Percentiles rank a stretch among this genome's conserved stretches.
Conservation (phyloP, 2,888 invertebrate species). For the Pammene aurita region DNA sequence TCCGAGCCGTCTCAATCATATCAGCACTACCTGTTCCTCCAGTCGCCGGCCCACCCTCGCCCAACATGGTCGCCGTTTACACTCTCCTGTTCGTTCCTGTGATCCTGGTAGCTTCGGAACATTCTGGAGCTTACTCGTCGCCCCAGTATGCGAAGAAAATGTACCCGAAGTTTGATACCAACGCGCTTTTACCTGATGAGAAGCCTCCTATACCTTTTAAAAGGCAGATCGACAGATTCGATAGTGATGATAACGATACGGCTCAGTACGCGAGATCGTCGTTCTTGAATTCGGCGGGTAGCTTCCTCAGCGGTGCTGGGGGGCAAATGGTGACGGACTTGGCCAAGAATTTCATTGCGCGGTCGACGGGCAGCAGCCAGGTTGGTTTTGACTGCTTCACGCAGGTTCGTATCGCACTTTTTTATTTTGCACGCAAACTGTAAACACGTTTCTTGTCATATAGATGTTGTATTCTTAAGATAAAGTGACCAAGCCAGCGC, state of each 20-base stretch:
- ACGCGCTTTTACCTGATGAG: constrained; percentile 67
- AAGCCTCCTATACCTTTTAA: constrained; percentile 61
- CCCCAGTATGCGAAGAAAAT: constrained; percentile 81
- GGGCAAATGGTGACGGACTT: constrained; percentile 83
- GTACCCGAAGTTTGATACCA: constrained; percentile 70
- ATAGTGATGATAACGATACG: constrained; percentile 61
- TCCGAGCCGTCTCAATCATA: constrained; percentile 59
- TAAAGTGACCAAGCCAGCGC: too few species aligned
- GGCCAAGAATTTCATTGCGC: constrained; percentile 87
- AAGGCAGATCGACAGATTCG: constrained; percentile 61
- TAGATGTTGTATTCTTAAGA: too few species aligned
- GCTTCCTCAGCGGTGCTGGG: constrained; percentile 72
- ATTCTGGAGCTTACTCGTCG: constrained; percentile 79
- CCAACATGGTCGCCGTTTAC: constrained; percentile 65
- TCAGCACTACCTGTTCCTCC: constrained; percentile 67
- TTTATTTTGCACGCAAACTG: constrained; percentile 60
- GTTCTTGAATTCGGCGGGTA: constrained; percentile 71
- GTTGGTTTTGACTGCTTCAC: constrained; percentile 83
- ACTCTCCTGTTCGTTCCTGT: constrained; percentile 53
- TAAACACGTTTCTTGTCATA: background rate
- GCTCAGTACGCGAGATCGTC: constrained; percentile 64
- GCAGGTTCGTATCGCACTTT: constrained; percentile 79
- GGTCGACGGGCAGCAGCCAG: constrained; percentile 88
- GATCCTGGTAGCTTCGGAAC: constrained; percentile 60
- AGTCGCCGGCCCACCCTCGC: constrained; percentile 50